Conservation (phyloP, 1,140 invertebrate species). For the Pollicipes pollicipes region DNA sequence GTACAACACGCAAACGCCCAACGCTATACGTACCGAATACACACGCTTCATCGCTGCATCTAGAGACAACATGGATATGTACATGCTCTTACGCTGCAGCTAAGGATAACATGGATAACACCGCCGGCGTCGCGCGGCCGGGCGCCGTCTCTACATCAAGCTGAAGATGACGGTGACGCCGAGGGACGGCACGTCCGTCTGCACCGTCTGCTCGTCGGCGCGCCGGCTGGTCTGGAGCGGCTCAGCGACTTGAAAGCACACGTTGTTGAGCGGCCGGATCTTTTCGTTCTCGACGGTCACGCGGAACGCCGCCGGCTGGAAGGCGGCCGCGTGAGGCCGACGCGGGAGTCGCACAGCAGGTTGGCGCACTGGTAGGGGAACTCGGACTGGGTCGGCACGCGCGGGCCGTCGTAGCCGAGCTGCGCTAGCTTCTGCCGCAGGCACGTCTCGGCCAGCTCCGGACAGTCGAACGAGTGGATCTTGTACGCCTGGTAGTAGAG, state of each 20-base stretch:
- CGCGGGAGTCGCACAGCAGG: constrained; percentile 5
- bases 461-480: constrained; percentile 4
- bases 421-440: constrained; percentile 1
- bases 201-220: neutral
- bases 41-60: no score
- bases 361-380: constrained; percentile 5
- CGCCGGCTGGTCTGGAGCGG: neutral
- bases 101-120: no score
- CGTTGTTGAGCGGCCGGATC: constrained; percentile 4
- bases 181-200: neutral
- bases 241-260: constrained; percentile 2
- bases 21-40: no score
- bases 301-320: neutral
- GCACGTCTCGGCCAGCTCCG: neutral
- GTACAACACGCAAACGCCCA: no score
- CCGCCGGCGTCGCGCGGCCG: no score
- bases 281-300: neutral
- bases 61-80: no score
- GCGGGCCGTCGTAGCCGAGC: neutral
- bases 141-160: neutral
- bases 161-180: neutral
- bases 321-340: neutral
- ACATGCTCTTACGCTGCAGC: no score
- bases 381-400: neutral
- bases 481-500: constrained; percentile 6